Evolutionary conservation across 2,888 invertebrate genomes (phyloP).

Genomic region (Ferrisia virgata): DNA sequence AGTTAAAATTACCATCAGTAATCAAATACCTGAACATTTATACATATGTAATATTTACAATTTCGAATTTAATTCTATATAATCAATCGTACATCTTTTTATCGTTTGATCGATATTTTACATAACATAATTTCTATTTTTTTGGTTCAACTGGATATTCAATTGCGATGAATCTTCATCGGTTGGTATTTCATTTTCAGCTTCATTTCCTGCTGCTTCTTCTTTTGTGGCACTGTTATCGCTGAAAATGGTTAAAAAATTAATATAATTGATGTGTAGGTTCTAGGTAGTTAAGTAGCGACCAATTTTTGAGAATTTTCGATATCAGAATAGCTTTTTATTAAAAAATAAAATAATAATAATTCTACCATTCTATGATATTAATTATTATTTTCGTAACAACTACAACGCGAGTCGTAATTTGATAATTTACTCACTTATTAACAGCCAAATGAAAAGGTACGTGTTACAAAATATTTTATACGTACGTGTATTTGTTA

Average conservation of each 20-base stretch:
- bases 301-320: background rate
- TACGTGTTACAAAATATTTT: background rate
- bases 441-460: too few relatives aligned
- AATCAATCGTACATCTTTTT: constrained; percentile 6
- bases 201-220: background rate
- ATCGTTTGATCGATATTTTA: background rate
- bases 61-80: background rate
- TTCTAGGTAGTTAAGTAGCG: too few relatives aligned
- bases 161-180: background rate
- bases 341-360: too few relatives aligned
- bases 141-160: constrained; percentile 35
- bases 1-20: background rate
- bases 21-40: background rate
- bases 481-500: constrained; percentile 50
- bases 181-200: background rate
- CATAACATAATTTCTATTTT: constrained; percentile 34
- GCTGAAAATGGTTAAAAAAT: background rate
- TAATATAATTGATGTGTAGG: too few relatives aligned
- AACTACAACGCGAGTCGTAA: too few relatives aligned
- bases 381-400: too few relatives aligned
- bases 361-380: too few relatives aligned
- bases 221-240: background rate
- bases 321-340: too few relatives aligned
- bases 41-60: background rate
- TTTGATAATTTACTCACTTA: too few relatives aligned